Evolutionary conservation across 2,113 vertebrate species (phyloP).

Genomic region (Chunga burmeisteri): DNA sequence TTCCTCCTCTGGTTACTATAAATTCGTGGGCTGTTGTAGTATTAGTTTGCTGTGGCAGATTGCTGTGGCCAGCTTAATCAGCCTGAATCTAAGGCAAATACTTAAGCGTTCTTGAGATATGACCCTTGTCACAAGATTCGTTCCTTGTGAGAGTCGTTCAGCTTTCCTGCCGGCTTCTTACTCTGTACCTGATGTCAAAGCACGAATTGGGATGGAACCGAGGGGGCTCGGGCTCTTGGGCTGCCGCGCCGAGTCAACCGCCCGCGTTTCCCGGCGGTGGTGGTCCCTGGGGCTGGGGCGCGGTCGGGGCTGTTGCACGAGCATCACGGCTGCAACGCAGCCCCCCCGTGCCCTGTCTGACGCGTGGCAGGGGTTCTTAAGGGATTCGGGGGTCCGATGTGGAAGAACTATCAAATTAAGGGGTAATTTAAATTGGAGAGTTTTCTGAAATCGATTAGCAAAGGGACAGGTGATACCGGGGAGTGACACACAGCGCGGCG

Average conservation of each 20-base stretch:
- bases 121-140: not conserved
- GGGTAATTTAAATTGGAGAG: not conserved
- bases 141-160: not conserved
- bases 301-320: not conserved
- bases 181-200: rapidly evolving
- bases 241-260: rapidly evolving
- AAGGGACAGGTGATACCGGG: not conserved
- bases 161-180: not conserved
- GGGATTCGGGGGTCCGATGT: not conserved
- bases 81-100: not conserved
- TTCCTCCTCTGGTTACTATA: not conserved
- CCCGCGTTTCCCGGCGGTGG: not conserved
- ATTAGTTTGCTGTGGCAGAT: not conserved
- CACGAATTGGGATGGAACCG: not conserved
- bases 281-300: not conserved
- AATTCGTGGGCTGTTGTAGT: not conserved
- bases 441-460: conserved; percentile 20
- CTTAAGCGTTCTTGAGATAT: not conserved
- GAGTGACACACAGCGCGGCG: not conserved
- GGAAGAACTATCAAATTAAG: conserved; percentile 23
- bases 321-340: not conserved
- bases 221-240: not conserved
- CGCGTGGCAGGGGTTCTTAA: rapidly evolving
- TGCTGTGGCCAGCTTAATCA: not conserved
- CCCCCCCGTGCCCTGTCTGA: not conserved